phyloP scores from a whole-genome alignment of 2,797 vertebrate species.

The Gastrophryne carolinensis region DNA sequence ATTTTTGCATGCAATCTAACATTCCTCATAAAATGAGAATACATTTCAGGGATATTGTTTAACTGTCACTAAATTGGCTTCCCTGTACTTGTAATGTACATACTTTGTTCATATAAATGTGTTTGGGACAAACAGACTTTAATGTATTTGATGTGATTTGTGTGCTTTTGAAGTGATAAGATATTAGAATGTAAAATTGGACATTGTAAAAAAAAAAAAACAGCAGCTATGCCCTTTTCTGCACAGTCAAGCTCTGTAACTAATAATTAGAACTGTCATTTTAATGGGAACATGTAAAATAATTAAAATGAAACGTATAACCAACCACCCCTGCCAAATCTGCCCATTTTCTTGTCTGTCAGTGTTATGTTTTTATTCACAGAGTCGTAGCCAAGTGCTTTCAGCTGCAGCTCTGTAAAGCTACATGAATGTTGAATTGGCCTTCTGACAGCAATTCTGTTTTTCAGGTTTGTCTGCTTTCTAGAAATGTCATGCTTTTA shows the following conservation, averaged over 20 bases:
- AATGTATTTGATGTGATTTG: no score
- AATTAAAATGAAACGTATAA: not conserved
- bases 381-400: conserved; percentile 22
- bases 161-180: no score
- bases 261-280: not conserved
- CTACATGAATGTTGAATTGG: conserved; percentile 21
- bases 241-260: not conserved
- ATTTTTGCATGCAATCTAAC: no score
- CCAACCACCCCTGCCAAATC: not conserved
- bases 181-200: no score
- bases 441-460: conserved; percentile 25
- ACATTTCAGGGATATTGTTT: no score
- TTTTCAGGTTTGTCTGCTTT: conserved; percentile 48
- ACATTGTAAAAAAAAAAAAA: no score
- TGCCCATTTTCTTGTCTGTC: not conserved
- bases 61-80: no score
- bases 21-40: no score
- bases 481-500: conserved; percentile 16
- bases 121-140: no score
- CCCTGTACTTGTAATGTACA: no score
- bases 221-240: no score
- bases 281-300: not conserved
- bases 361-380: not conserved
- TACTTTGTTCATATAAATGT: no score
- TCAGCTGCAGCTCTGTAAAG: conserved; percentile 28